Conservation (phyloP, 2,888 invertebrate genomes). For the Acholoe squamosa region DNA sequence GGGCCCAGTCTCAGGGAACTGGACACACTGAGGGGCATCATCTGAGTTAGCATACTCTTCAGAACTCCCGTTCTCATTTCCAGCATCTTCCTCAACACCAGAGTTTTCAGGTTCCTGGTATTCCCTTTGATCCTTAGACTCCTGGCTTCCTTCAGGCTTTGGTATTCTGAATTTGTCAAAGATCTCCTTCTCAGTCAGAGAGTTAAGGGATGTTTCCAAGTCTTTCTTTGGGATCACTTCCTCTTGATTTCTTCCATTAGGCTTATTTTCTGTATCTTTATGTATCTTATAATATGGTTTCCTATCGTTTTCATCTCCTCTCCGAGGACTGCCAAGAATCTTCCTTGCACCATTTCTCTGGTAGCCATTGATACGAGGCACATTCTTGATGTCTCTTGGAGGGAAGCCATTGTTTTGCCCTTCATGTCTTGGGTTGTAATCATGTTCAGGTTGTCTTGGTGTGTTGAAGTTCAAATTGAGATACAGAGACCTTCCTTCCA, state of each 20-base stretch:
- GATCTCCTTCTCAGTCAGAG: constrained; percentile 17
- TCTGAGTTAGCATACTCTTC: neutral
- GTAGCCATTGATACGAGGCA: neutral
- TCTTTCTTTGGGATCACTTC: neutral
- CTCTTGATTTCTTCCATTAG: neutral
- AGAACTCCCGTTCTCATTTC: neutral
- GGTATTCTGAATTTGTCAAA: neutral
- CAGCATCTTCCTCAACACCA: neutral
- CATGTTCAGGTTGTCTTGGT: neutral
- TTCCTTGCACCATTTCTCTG: neutral
- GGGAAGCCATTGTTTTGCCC: constrained; percentile 8
- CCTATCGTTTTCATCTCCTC: neutral
- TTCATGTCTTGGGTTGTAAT: neutral
- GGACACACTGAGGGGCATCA: neutral
- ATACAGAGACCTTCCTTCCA: constrained; percentile 17
- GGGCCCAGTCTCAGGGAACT: constrained; percentile 59
- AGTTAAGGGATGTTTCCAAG: neutral
- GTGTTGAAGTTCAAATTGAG: neutral
- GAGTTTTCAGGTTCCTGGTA: neutral
- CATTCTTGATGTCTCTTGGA: neutral
- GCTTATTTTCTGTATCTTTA: neutral
- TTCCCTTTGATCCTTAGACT: neutral
- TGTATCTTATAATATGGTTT: neutral
- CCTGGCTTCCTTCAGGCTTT: neutral
- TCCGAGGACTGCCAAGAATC: neutral